Base-by-base conservation (phyloP, 2,888 invertebrate genomes). In the Cheilosia soror region DNA sequence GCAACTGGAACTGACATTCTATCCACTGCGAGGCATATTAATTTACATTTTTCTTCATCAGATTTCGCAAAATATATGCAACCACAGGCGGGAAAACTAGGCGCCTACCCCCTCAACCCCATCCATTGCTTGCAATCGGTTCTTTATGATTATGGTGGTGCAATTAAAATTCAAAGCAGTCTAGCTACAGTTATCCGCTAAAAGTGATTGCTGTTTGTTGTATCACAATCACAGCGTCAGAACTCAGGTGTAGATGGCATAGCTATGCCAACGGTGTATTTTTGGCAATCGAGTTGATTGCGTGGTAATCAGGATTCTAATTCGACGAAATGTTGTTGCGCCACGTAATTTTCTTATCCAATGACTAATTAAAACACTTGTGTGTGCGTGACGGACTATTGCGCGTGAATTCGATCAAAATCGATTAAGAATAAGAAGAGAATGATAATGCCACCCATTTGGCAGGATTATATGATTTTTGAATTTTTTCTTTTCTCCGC, bases 11-110 rank as follows among this genome's bases (percentile, higher is more conserved):
- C 42, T 47, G 78, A 71, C 42, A 77, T 55, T 55, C 58, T 51
- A 68, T 20, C 65, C 82, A 57, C 40, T 71, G 44, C 29, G 66
- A 15, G 31, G 66, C 1, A 55, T 83, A 83, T 83, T 78, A 72
- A 42, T 72, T 82, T 83, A 47, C 78, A 72, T 15, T 20, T 49
- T 66, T 33, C 53, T 27, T 57, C 47, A 47, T 55, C 20, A 2
- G 47, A 58, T 81, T 81, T 77, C 63, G 76, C 69, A 82, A 77
- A 77, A 33, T 65, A 9, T 13, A 55, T 51, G 47, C 60, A 82
- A 66, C 78, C 71, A 55, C 60, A 51, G 33, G 57, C 9, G 25
- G 27, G 68, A 47, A 47, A 7, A 44, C n/a, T 20, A 27, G 37
- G 40, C 20, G 5, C n/a, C 31, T 4, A 5, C 31, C 9, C 31